Evolutionary conservation across 2,113 vertebrate species (phyloP), one percentile per base, ranked within the genome.

Genomic region (Dipodomys merriami): DNA sequence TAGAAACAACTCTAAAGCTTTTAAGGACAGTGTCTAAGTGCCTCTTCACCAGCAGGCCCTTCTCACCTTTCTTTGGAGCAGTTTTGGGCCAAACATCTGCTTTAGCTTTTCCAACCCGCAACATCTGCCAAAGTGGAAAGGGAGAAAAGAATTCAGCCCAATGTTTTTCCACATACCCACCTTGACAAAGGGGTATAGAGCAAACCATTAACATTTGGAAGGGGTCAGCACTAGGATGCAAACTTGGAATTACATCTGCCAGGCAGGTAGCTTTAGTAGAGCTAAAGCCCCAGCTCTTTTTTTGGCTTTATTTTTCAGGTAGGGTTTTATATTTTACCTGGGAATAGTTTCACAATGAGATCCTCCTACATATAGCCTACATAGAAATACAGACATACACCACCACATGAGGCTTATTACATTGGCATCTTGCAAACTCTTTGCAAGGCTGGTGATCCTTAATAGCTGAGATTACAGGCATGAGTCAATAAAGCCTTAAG

Each of bases 21-120:
- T 35, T 25, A 72, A 2, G 69, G 25, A 80, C n/a, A 91, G 23
- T 18, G 19, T 7, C 7, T 60, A 39, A 74, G 11, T 7, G 68
- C n/a, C 62, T 64, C 22, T 77, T 27, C 25, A 81, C 27, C 25
- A 79, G 44, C 72, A 15, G 16, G 22, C 30, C 39, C 39, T 73
- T 78, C 96, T 98, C 93, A 98, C 99, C 99, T 99, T 98, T 98
- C 98, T 98, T 99, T 96, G 98, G 97, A 96, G 97, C 83, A 93
- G 96, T 96, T 98, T 98, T 99, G 96, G 98, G 98, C 97, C 99
- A 98, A 1, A 96, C 97, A 77, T 99, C 99, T 90, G 95, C 97
- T 97, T 98, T 99, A 96, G 99, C 99, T 97, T 99, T 99, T 91
- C 99, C 99, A 96, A 99, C 99, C 97, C 98, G 99, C 92, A 99